Evolutionary conservation across 2,797 vertebrate genomes (phyloP).

Genomic region (Thripadectes ignobilis): DNA sequence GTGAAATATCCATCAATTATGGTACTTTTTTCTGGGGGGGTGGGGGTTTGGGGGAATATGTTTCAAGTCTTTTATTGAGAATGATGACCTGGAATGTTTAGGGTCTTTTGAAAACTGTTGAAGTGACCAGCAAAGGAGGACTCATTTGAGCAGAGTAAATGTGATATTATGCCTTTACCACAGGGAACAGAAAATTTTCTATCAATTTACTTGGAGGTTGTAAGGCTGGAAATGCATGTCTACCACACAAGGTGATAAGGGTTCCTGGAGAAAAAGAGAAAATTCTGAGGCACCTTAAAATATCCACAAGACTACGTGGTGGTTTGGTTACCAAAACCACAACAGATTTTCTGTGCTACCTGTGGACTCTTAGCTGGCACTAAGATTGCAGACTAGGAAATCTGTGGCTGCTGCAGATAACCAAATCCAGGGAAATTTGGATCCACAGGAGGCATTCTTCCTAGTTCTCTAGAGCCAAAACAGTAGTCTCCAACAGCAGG

Average conservation of each 20-base stretch:
- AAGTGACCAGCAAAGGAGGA: not conserved
- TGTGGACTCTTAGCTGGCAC: not conserved
- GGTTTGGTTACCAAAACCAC: not conserved
- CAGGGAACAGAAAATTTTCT: not conserved
- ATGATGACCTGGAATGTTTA: no score
- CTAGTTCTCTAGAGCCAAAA: not conserved
- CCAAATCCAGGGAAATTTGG: not conserved
- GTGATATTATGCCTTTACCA: not conserved
- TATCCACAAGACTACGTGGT: not conserved
- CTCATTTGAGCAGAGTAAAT: not conserved
- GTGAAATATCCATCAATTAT: no score
- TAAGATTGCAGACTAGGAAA: not conserved
- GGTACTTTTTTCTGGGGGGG: no score
- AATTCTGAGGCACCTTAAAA: not conserved
- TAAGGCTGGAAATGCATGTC: not conserved
- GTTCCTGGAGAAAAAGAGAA: not conserved
- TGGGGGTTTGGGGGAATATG: no score
- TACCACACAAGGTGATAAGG: not conserved
- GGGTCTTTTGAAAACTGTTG: not conserved
- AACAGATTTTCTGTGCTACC: not conserved
- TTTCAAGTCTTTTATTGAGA: no score
- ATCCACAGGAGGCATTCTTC: not conserved
- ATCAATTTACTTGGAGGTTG: not conserved
- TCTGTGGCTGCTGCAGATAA: not conserved
- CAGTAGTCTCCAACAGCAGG: not conserved